A percentile compares a stretch with the other conserved stretches of the same genome.
Conservation (phyloP, 2,113 vertebrate species). For the Gila orcuttii region DNA sequence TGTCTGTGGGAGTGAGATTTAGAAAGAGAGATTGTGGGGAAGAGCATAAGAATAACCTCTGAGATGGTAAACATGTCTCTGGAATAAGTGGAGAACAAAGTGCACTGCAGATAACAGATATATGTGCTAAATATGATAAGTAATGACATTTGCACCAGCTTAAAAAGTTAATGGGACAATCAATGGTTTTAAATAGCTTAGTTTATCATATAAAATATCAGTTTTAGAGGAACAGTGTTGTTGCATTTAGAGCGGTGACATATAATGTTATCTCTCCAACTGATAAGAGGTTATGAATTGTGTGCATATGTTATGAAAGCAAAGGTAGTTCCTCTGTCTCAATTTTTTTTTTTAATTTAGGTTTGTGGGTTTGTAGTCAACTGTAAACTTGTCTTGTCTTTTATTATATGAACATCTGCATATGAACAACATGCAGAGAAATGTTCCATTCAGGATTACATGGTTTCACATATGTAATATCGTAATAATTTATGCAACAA, state of each 20-base stretch:
- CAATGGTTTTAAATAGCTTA: not conserved
- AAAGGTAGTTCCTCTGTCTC: not conserved
- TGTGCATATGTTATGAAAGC: slow-evolving; percentile 5
- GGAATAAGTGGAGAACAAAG: slow-evolving; percentile 28
- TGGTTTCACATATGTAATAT: not conserved
- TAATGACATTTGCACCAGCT: not conserved
- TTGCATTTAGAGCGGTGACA: not conserved
- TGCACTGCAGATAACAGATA: not conserved
- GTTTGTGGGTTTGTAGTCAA: not conserved
- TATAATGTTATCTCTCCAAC: not conserved
- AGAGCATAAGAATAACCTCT: not conserved
- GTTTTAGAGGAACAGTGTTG: not conserved
- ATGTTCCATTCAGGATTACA: not conserved
- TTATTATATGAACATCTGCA: not conserved
- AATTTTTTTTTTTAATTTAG: not conserved
- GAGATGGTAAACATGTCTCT: not conserved
- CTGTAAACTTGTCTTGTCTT: not conserved
- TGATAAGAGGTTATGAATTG: slow-evolving; percentile 8
- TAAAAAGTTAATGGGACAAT: not conserved
- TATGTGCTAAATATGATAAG: not conserved
- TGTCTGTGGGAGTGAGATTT: not conserved
- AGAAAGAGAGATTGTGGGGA: not conserved
- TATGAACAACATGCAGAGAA: not conserved
- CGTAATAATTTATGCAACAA: too few relatives aligned
- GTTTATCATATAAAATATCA: not conserved